Base-by-base conservation (phyloP, 2,888 invertebrate species). In the Hofmannophila pseudospretella region DNA sequence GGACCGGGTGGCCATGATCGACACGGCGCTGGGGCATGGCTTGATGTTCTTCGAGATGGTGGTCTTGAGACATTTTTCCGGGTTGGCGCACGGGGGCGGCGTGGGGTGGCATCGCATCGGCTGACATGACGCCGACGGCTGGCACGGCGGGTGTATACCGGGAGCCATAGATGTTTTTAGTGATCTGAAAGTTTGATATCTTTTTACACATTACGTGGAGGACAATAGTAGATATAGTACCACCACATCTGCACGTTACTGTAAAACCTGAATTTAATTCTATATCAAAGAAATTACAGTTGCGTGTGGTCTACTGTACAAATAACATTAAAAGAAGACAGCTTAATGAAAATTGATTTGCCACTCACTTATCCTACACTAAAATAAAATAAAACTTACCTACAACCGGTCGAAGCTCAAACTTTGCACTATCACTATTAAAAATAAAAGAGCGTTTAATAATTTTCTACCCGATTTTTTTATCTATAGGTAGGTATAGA, bases 11-110 rank as follows among this genome's bases (percentile, higher is more conserved):
- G 71, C 46, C 71, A 85, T 64, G 12, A 84, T 80, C 8, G 85
- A 84, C 1, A 66, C 69, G 1, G 85, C 85, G 44, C 85, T 85
- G 32, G 38, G 59, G 46, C 85, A 85, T 3, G 76, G 81, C 35
- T 41, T 61, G 39, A 69, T 40, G 16, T 66, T 64, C 42, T 75
- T 80, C 9, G 67, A 68, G 11, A 42, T 69, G 1, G 75, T 73
- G 51, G 39, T 72, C 36, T 39, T 62, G 8, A 85, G 51, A 41
- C 85, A 85, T 66, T 57, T 64, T 51, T 77, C 76, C 9, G 85
- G 85, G 34, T 68, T 64, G 32, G 55, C 10, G 44, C 85, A 85
- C 2, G 73, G 72, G 1, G 84, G 81, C 7, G 71, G 69, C 3
- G 67, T 58, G 8, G 81, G 85, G 29, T 85, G 82, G 47, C 85